Conservation (phyloP, 1,140 invertebrate genomes). For the Halyomorpha halys region DNA sequence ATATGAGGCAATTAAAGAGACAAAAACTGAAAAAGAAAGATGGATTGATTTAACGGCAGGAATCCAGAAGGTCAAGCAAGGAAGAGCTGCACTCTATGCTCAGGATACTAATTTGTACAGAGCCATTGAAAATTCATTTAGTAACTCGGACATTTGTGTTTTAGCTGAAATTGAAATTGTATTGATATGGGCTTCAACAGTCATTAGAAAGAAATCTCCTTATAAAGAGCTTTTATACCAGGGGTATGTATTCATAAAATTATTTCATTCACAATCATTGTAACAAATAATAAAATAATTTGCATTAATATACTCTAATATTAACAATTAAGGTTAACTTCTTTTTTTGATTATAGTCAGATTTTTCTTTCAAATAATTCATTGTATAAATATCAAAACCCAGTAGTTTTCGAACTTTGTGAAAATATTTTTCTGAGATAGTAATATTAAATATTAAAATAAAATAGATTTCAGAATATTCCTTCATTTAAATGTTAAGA, state of each 20-base stretch:
- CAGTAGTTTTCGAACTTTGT: too few relatives aligned
- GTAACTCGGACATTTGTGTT: constrained; percentile 13
- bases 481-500: too few relatives aligned
- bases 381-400: too few relatives aligned
- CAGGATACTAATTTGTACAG: constrained; percentile 15
- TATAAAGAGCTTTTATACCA: constrained; percentile 18
- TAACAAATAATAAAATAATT: too few relatives aligned
- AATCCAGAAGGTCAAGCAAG: constrained; percentile 5
- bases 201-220: constrained; percentile 17
- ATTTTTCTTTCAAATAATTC: too few relatives aligned
- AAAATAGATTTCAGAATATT: too few relatives aligned
- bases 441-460: too few relatives aligned
- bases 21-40: constrained; percentile 13
- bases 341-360: too few relatives aligned
- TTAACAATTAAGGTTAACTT: too few relatives aligned
- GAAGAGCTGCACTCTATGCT: constrained; percentile 15
- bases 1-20: constrained; percentile 3
- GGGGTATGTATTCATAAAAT: neutral
- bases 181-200: neutral
- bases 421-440: too few relatives aligned
- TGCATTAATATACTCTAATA: too few relatives aligned
- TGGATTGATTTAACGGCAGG: neutral
- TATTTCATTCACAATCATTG: too few relatives aligned
- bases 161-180: constrained; percentile 7
- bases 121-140: constrained; percentile 14